Conservation (phyloP, 2,113 vertebrate species). For the Rafetus swinhoei region DNA sequence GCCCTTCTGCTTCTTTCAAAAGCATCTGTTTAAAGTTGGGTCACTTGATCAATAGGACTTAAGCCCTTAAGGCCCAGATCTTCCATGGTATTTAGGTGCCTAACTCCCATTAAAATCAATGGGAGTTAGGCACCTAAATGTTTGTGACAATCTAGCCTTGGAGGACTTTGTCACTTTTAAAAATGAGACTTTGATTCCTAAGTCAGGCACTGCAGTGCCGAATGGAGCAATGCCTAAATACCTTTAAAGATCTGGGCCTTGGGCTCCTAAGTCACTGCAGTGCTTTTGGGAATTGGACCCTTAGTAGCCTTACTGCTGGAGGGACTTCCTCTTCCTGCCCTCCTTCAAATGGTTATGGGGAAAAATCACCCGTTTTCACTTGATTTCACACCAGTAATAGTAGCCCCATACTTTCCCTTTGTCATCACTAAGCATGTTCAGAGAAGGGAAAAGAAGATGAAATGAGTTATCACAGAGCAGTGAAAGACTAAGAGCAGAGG, state of each 20-base stretch:
- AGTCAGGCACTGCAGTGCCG: neutral
- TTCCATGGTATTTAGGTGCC: neutral
- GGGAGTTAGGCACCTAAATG: neutral
- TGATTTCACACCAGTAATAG: neutral
- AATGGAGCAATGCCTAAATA: neutral
- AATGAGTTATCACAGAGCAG: neutral
- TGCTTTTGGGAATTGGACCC: neutral
- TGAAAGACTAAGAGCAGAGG: neutral
- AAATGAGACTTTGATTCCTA: neutral
- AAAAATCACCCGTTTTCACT: neutral
- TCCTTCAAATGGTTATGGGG: neutral
- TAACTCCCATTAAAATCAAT: too few relatives aligned
- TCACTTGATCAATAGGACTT: neutral
- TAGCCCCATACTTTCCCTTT: neutral
- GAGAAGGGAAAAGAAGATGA: neutral
- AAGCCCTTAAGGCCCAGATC: neutral
- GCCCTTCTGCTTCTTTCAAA: neutral
- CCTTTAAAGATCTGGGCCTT: neutral
- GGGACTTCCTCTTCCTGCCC: neutral
- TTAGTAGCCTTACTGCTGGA: rapidly evolving
- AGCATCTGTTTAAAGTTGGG: neutral
- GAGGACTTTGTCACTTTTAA: neutral
- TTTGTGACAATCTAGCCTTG: neutral
- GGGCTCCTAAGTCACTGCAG: neutral
- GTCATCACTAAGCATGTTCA: neutral